Evolutionary conservation across 2,888 invertebrate genomes (phyloP), one percentile per base, ranked within the genome.

Genomic region (Tiliacea aurago): DNA sequence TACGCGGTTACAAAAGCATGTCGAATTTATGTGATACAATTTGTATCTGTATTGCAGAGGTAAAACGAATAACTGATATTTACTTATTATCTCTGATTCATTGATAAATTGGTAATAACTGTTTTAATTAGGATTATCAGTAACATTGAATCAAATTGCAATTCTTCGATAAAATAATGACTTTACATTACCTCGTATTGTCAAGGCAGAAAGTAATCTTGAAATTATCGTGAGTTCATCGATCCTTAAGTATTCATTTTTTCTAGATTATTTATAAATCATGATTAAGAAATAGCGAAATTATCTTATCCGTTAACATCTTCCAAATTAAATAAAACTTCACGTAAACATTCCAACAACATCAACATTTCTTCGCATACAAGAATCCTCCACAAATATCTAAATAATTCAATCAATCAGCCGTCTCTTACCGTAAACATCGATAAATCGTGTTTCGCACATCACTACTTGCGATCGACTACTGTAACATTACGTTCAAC

Each of bases 391-490:
- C 2, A 65, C 63, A 73, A 83, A 67, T 73, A 83, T 70, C 70
- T 79, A 83, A 84, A 84, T 84, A 77, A 83, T 80, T 73, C 76
- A 80, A 72, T 80, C 65, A 78, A 58, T 74, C 71, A 74, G 43
- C 64, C 59, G 66, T 74, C 67, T 63, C 43, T 66, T 66, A 47
- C 47, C 51, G 68, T 77, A 80, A 84, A 76, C 71, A 86, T 86
- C 85, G 86, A 85, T 80, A 85, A 78, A 80, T 73, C 33, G 59
- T 62, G 64, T 73, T 80, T 78, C 65, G 76, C 83, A 77, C 85
- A 85, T 76, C 85, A 76, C 82, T 82, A 67, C 62, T 71, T 78
- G 33, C 33, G 28, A 77, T 45, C 65, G 37, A 65, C 86, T 69
- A 71, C 13, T 72, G 41, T 78, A 70, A 28, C 5, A 53, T 47